These are phyloP conservation scores for Xiphophorus maculatus DNA, from an alignment of 2,113 vertebrate species.

Conservation along the genomic window DNA sequence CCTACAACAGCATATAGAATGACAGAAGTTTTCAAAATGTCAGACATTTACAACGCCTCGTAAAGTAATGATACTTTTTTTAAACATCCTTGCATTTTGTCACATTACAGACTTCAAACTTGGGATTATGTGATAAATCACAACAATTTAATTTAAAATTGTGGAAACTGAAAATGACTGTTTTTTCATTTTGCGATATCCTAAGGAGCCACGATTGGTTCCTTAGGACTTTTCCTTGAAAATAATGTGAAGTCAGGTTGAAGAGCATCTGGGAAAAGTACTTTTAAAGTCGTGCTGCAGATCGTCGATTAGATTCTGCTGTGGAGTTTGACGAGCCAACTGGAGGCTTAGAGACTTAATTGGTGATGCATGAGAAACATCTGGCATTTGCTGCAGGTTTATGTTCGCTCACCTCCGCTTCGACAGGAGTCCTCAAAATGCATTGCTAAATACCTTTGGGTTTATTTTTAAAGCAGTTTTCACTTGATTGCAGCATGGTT, in stretches of 20 bases:
- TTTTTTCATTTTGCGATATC: background rate
- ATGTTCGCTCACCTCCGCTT: background rate
- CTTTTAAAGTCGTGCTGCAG: background rate
- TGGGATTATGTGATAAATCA: background rate
- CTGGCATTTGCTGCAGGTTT: background rate
- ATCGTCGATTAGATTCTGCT: background rate
- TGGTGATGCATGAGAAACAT: background rate
- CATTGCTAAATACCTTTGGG: background rate
- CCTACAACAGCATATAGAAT: background rate
- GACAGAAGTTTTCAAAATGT: background rate
- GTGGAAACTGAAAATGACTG: background rate
- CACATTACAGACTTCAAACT: background rate
- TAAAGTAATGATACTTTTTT: background rate
- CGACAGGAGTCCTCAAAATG: background rate
- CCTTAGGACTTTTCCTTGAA: background rate
- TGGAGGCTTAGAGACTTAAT: background rate
- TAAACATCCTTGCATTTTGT: background rate
- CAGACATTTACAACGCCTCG: too few relatives aligned
- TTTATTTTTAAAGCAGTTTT: background rate
- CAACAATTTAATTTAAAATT: background rate
- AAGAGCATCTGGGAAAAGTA: background rate
- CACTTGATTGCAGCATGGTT: background rate
- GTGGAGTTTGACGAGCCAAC: background rate
- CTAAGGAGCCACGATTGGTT: too few relatives aligned
- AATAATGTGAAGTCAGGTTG: background rate